These are phyloP conservation scores for Cephus pygmeus DNA, from an alignment of 2,888 invertebrate species.

Conservation along the genomic window DNA sequence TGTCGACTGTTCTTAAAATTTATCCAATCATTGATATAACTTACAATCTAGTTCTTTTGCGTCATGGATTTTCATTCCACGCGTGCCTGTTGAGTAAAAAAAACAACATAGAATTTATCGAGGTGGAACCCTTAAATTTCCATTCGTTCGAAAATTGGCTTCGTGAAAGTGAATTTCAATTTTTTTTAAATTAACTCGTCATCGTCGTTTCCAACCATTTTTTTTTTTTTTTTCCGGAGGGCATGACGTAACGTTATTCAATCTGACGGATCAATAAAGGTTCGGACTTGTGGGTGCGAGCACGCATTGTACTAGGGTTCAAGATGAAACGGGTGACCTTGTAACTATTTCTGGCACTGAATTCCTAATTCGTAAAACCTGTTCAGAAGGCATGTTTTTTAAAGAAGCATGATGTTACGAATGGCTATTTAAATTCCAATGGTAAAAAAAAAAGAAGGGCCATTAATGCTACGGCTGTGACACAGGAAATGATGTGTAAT, in stretches of 20 bases:
- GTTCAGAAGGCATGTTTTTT: not conserved
- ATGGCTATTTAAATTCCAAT: not conserved
- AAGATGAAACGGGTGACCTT: slow-evolving; percentile 41
- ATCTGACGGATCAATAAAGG: slow-evolving; percentile 27
- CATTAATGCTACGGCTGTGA: not conserved
- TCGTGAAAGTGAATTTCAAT: not conserved
- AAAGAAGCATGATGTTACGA: not conserved
- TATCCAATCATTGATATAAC: not conserved
- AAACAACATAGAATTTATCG: not conserved
- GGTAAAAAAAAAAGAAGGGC: not conserved
- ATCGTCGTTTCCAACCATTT: not conserved
- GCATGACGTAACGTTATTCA: not conserved
- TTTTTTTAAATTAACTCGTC: not conserved
- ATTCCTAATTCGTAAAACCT: not conserved
- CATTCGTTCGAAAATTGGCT: not conserved
- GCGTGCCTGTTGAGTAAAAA: not conserved
- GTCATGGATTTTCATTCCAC: not conserved
- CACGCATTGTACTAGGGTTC: slow-evolving; percentile 6
- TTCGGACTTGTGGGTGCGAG: slow-evolving; percentile 22
- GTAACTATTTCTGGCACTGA: slow-evolving; percentile 31
- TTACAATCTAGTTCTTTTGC: not conserved
- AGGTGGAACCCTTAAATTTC: not conserved
- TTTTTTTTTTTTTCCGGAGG: not conserved
- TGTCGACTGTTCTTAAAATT: not conserved
- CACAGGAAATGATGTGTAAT: not conserved